phyloP scores from a whole-genome alignment of 2,113 vertebrate species.

The Thunnus maccoyii region DNA sequence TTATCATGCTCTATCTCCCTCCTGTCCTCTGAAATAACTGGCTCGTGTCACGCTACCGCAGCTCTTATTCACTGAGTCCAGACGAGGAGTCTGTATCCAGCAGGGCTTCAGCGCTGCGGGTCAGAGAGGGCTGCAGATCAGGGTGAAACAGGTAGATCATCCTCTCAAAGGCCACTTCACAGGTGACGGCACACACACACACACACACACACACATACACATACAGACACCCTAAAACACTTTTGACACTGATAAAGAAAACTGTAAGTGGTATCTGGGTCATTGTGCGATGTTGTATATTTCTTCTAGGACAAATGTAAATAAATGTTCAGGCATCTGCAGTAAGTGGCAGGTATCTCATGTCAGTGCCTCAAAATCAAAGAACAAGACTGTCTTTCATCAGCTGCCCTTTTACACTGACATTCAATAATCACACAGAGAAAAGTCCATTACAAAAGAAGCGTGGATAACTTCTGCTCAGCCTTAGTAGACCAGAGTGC shows the following conservation, averaged over 20 bases:
- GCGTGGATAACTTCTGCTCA: slow-evolving; percentile 17
- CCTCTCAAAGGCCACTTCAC: slow-evolving; percentile 54
- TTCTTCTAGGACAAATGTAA: slow-evolving; percentile 27
- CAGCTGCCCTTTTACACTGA: slow-evolving; percentile 42
- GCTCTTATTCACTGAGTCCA: slow-evolving; percentile 39
- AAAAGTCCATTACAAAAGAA: slow-evolving; percentile 32
- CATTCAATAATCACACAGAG: slow-evolving; percentile 5
- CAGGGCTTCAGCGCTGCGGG: slow-evolving; percentile 34
- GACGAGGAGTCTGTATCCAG: slow-evolving; percentile 25
- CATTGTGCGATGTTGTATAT: not conserved
- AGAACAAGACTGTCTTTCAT: slow-evolving; percentile 43
- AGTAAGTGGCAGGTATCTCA: not conserved
- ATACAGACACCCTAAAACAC: not conserved
- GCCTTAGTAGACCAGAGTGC: slow-evolving; percentile 34
- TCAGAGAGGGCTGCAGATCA: slow-evolving; percentile 50
- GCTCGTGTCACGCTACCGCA: slow-evolving; percentile 29
- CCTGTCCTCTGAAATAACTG: slow-evolving; percentile 47
- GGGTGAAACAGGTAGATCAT: slow-evolving; percentile 48
- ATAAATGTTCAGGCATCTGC: slow-evolving; percentile 40
- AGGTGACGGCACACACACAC: slow-evolving; percentile 35
- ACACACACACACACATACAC: not conserved
- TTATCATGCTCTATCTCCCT: slow-evolving; percentile 38
- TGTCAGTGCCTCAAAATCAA: slow-evolving; percentile 36
- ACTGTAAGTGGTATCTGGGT: not conserved
- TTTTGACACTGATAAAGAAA: slow-evolving; percentile 3